A percentile compares a stretch with the other conserved stretches of the same genome.
Evolutionary conservation across 2,113 vertebrate genomes (phyloP).

Genomic region (Archocentrus centrarchus): DNA sequence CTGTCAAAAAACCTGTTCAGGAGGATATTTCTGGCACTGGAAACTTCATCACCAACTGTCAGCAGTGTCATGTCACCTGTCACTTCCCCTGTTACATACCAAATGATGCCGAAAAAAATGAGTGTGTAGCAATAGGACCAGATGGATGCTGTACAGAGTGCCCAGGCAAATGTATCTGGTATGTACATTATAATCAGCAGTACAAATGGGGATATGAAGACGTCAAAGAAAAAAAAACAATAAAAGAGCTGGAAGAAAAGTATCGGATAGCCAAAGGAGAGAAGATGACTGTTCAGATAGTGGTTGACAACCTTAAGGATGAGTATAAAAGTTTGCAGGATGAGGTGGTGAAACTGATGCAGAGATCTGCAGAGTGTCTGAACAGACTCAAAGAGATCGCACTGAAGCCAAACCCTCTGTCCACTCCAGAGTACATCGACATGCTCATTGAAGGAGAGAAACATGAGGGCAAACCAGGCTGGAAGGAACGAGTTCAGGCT

Average conservation of each 20-base stretch:
- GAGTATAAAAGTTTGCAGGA: not conserved
- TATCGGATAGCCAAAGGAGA: not conserved
- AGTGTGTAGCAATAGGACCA: not conserved
- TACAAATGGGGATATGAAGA: conserved; percentile 28
- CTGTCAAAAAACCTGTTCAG: rapidly evolving
- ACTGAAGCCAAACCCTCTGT: conserved; percentile 41
- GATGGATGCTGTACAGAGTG: conserved; percentile 20
- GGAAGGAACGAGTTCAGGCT: not conserved
- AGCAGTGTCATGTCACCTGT: conserved; percentile 49
- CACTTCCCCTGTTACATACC: not conserved
- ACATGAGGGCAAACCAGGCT: not conserved
- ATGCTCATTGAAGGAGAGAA: not conserved
- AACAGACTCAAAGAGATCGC: conserved; percentile 58
- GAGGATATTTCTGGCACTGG: not conserved
- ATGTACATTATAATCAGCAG: conserved; percentile 23
- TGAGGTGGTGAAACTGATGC: not conserved
- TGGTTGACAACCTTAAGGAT: not conserved
- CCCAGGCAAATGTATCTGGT: conserved; percentile 39
- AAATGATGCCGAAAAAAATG: not conserved
- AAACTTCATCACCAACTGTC: conserved; percentile 43
- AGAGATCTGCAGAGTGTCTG: not conserved
- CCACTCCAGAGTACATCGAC: not conserved
- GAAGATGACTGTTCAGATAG: not conserved
- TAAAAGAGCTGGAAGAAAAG: conserved; percentile 8
- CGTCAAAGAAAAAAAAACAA: not conserved